Percentiles rank a stretch among this genome's conserved stretches.
Evolutionary conservation across 2,113 vertebrate genomes (phyloP).

Genomic region (Promerops cafer): DNA sequence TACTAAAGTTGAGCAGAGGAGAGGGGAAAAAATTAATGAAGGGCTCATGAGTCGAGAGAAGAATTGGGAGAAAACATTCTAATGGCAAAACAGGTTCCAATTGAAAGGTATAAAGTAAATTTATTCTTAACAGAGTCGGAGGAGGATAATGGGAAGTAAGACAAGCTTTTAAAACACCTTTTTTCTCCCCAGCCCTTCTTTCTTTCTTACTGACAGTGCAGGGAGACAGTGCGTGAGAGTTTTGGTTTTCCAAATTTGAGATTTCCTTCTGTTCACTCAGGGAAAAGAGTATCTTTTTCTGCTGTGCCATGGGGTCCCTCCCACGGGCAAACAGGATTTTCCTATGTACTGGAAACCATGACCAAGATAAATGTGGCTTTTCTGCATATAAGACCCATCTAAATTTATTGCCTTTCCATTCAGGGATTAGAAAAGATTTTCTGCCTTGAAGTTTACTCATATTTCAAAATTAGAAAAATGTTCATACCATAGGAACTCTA

Average conservation of each 20-base stretch:
- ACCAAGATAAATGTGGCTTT: background rate
- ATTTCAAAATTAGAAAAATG: background rate
- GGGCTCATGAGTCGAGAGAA: background rate
- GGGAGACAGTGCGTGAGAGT: fast-evolving
- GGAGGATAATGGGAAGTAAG: background rate
- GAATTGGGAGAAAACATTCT: background rate
- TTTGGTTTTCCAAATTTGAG: fast-evolving
- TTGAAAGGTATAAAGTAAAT: background rate
- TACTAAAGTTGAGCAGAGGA: background rate
- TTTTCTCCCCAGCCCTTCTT: too few species aligned
- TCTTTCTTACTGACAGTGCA: background rate
- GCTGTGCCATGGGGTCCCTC: background rate
- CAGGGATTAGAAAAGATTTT: background rate
- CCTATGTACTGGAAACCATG: background rate
- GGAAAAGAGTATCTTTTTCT: background rate
- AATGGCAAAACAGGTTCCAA: too few species aligned
- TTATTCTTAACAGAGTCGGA: too few species aligned
- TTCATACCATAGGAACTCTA: background rate
- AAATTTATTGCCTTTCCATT: background rate
- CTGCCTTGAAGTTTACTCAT: background rate
- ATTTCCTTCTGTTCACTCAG: background rate
- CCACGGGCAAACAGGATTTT: background rate
- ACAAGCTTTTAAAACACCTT: too few species aligned
- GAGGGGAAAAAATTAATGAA: background rate
- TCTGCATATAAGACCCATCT: background rate